phyloP scores from a whole-genome alignment of 2,797 vertebrate genomes.

The Sphaeramia orbicularis region DNA sequence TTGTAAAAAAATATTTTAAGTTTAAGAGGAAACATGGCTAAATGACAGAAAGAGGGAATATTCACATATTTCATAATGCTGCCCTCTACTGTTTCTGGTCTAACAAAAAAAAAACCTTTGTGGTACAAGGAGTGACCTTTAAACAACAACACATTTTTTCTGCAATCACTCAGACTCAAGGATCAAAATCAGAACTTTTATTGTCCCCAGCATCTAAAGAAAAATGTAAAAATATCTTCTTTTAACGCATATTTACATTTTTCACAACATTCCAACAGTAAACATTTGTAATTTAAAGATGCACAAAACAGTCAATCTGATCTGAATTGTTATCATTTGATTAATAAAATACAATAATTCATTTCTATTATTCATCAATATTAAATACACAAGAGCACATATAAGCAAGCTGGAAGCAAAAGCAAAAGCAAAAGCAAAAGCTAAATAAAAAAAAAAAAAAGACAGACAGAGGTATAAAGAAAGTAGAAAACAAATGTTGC shows the following conservation, averaged over 20 bases:
- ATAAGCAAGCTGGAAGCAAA: slow-evolving; percentile 11
- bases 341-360: neutral
- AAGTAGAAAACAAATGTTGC: slow-evolving; percentile 26
- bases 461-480: slow-evolving; percentile 1
- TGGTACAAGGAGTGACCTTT: neutral
- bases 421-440: neutral
- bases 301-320: slow-evolving; percentile 1
- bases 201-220: slow-evolving; percentile 62
- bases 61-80: neutral
- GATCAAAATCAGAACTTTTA: slow-evolving; percentile 47
- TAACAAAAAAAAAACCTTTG: neutral
- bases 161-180: slow-evolving; percentile 4
- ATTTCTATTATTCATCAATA: neutral
- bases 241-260: slow-evolving; percentile 55
- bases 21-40: neutral
- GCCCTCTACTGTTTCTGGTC: slow-evolving; percentile 38
- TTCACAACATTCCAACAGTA: slow-evolving; percentile 34
- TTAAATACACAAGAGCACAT: neutral
- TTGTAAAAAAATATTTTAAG: too few species aligned
- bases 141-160: neutral
- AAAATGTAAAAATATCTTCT: slow-evolving; percentile 74
- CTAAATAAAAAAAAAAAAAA: neutral
- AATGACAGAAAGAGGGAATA: neutral
- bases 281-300: slow-evolving; percentile 2
- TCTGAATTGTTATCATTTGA: neutral